Evolutionary conservation across 2,113 vertebrate genomes (phyloP).

Genomic region (Arenaria interpres): DNA sequence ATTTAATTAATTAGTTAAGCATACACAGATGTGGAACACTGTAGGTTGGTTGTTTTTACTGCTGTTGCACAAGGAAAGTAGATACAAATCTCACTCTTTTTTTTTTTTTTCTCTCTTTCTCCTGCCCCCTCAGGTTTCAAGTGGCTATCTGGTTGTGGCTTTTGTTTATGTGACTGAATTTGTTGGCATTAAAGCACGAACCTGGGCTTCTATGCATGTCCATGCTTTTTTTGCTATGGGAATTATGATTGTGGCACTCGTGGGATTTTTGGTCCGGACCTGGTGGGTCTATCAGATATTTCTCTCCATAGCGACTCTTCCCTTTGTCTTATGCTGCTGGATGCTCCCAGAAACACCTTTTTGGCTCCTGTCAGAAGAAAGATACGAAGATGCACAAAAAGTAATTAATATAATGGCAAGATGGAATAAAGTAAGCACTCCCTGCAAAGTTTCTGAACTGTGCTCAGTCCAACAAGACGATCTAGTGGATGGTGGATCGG

Average conservation of each 20-base stretch:
- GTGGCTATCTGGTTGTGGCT: slow-evolving; percentile 92
- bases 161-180: slow-evolving; percentile 96
- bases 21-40: not conserved
- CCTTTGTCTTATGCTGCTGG: slow-evolving; percentile 92
- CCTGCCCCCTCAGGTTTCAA: slow-evolving; percentile 81
- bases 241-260: slow-evolving; percentile 88
- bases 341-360: slow-evolving; percentile 93
- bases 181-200: slow-evolving; percentile 88
- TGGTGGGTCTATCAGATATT: slow-evolving; percentile 94
- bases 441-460: slow-evolving; percentile 82
- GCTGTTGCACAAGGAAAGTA: not conserved
- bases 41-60: not conserved
- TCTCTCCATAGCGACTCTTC: slow-evolving; percentile 84
- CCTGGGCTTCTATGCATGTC: slow-evolving; percentile 93
- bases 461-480: slow-evolving; percentile 62
- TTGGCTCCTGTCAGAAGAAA: slow-evolving; percentile 88
- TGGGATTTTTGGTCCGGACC: slow-evolving; percentile 85
- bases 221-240: slow-evolving; percentile 91
- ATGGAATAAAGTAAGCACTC: slow-evolving; percentile 79
- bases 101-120: not conserved
- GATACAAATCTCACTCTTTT: not conserved
- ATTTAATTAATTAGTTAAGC: not conserved
- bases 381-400: slow-evolving; percentile 80
- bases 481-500: not conserved
- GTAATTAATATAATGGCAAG: slow-evolving; percentile 83